Evolutionary conservation across 2,888 invertebrate species (phyloP), one percentile per base, ranked within the genome.

Genomic region (Venusia cambrica): DNA sequence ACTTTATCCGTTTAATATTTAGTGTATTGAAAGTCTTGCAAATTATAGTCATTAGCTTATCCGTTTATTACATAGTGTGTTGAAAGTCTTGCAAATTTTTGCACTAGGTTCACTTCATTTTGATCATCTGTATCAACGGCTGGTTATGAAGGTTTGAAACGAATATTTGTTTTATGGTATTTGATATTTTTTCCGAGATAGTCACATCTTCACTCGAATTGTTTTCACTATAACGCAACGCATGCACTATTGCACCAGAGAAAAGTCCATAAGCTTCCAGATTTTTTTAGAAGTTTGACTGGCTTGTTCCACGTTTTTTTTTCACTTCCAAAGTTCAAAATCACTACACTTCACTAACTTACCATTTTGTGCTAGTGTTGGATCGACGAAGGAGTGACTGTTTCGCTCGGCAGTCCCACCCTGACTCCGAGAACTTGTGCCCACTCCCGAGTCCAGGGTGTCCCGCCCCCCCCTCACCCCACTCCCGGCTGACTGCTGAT

Each of bases 361-460:
- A 85, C 85, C 87, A 85, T 87, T 83, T 70, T 83, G 73, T 64
- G 38, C 31, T 79, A 66, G 62, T 75, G 61, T 73, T 77, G 74
- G 77, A 73, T 71, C 78, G 79, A 81, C 73, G 81, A 77, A 77
- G 77, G 78, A 83, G 79, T 71, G 84, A 87, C 85, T 83, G 80
- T 67, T 73, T 73, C 74, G 76, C 63, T 77, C 79, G 78, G 77
- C 75, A 81, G 84, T 84, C 83, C 79, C 80, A 78, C 81, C 84
- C 84, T 79, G 83, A 84, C 85, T 87, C 83, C 74, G 79, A 79
- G 68, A 46, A 62, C 49, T 60, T 58, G 69, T 56, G 61, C 69
- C 68, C 62, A 51, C 68, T 57, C 61, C 49, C 45, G 54, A 57
- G 54, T 71, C 74, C 77, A 69, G 70, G 62, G 54, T 53, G 32